Base-by-base conservation (phyloP, 2,888 invertebrate species). In the Euplexia lucipara region DNA sequence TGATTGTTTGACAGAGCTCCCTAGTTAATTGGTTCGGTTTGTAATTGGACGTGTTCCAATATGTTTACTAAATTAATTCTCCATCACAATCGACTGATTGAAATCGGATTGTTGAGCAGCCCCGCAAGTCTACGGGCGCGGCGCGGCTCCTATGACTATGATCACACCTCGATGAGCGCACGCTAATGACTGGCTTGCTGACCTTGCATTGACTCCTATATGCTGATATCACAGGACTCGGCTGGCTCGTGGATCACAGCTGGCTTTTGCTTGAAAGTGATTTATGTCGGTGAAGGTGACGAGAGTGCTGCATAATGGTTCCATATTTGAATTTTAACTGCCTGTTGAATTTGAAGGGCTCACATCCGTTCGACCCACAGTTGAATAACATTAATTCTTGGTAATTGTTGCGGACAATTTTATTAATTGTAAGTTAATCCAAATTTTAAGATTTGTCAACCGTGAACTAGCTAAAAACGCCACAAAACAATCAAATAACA, bases 1-100 rank as follows among this genome's bases (percentile, higher is more conserved):
- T 53, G 45, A 57, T 73, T 59, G 78, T 68, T 67, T 49, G 59
- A 45, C 37, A 57, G 47, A 45, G 49, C 59, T 53, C 44, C 54
- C 51, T 51, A 56, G 58, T 77, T 75, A 77, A 77, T 79, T 76
- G 66, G 63, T 61, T 76, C 56, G 26, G 54, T 35, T 42, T 44
- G 66, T 77, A 79, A 79, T 79, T 75, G 66, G 76, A 76, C 51
- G 45, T 48, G 79, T 59, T 61, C 45, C 70, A 79, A 76, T 79
- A 61, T 75, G 66, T 79, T 75, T 58, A 70, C 63, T 70, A 64
- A 77, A 79, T 70, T 75, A 75, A 79, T 77, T 70, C 53, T 52
- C 65, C 37, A 51, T 61, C 37, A 66, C 66, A 66, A 70, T 67
- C 16, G 22, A 41, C 37, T 70, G 63, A 75, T 79, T 75, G 57